Evolutionary conservation across 92 coral and sea anemone genomes (phyloP).

Genomic region (Scolanthus callimorphus): DNA sequence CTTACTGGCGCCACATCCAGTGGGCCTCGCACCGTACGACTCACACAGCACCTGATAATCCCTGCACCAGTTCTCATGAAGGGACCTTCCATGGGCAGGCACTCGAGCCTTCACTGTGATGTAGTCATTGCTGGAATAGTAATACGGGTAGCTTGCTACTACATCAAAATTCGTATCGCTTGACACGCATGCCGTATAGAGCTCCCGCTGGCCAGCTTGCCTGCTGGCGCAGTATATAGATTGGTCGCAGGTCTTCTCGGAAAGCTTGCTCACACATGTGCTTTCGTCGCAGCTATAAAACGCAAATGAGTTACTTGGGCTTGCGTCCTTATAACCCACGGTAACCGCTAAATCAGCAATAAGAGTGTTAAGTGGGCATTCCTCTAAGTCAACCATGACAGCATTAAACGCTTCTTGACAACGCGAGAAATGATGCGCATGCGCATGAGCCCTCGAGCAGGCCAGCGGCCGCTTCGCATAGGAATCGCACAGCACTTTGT

Average conservation of each 20-base stretch:
- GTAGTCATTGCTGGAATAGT: neutral
- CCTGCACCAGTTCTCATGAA: constrained; percentile 52
- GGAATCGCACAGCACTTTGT: constrained; percentile 48
- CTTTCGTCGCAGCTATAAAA: constrained; percentile 33
- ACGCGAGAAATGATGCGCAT: constrained; percentile 13
- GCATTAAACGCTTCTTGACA: constrained; percentile 44
- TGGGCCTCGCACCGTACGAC: constrained; percentile 53
- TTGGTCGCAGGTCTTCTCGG: constrained; percentile 42
- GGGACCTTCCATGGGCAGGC: constrained; percentile 39
- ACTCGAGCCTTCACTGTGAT: constrained; percentile 39
- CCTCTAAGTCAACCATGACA: constrained; percentile 17
- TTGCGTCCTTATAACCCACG: constrained; percentile 44
- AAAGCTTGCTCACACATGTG: constrained; percentile 25
- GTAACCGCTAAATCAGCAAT: constrained; percentile 35
- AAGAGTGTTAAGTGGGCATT: constrained; percentile 46
- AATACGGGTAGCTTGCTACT: neutral
- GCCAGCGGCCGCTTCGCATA: constrained; percentile 56
- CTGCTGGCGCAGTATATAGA: constrained; percentile 43
- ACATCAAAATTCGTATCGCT: constrained; percentile 36
- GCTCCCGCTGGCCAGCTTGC: constrained; percentile 30
- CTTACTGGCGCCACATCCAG: constrained; percentile 28
- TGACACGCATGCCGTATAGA: constrained; percentile 40
- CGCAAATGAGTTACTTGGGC: constrained; percentile 49
- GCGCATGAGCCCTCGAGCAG: constrained; percentile 25
- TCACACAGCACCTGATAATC: constrained; percentile 51